A percentile compares a stretch with the other conserved stretches of the same genome.
phyloP scores from a whole-genome alignment of 2,888 invertebrate species.

The Octodonta nipae region DNA sequence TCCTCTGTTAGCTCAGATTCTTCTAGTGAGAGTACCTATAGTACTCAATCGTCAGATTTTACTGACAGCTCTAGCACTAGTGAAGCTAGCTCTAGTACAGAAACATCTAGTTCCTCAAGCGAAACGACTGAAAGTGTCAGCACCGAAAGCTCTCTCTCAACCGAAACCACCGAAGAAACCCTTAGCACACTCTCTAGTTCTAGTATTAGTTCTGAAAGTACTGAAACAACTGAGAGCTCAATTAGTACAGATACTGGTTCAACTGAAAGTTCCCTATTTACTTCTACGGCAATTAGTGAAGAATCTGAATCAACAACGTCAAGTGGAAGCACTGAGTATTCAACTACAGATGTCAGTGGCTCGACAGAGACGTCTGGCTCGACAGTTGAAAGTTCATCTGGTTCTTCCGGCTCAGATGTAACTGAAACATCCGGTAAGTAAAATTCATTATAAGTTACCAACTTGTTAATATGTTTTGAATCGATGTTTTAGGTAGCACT shows the following conservation, averaged over 20 bases:
- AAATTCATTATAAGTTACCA: no score
- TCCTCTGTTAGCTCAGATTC: constrained; percentile 3
- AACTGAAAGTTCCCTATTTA: constrained; percentile 5
- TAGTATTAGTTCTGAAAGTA: constrained; percentile 3
- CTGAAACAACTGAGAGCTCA: constrained; percentile 6
- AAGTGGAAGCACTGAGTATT: not conserved
- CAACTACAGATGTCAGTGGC: not conserved
- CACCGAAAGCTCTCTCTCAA: constrained; percentile 13
- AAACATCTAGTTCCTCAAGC: not conserved
- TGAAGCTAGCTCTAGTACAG: constrained; percentile 6
- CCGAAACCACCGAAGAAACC: constrained; percentile 12
- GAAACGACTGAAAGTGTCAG: constrained; percentile 11
- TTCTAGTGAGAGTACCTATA: no score
- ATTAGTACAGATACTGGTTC: constrained; percentile 6
- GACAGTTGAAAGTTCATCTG: no score
- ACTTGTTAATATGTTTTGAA: no score
- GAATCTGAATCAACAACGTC: not conserved
- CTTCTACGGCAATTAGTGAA: not conserved
- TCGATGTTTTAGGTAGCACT: no score
- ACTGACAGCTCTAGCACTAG: constrained; percentile 10
- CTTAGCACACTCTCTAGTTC: constrained; percentile 7
- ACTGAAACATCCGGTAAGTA: no score
- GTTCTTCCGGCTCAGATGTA: no score
- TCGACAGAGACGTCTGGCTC: not conserved
- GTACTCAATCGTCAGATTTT: constrained; percentile 9